Conservation (phyloP, 2,113 vertebrate genomes). For the Ophthalmolycus amberensis region DNA sequence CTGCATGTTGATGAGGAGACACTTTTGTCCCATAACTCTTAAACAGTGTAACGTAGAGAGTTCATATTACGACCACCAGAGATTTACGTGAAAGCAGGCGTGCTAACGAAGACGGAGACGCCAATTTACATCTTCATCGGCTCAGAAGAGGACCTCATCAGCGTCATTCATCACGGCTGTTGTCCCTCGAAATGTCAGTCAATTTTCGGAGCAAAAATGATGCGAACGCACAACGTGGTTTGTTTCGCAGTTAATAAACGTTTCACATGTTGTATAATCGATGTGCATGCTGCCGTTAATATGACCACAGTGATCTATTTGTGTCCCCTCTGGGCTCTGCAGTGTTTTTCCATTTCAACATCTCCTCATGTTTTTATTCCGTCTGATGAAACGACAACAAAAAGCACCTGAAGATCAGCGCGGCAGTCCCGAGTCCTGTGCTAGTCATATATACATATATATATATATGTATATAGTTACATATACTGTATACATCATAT, state of each 20-base stretch:
- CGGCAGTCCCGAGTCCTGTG: neutral
- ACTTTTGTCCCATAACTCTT: neutral
- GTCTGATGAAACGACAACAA: conserved; percentile 53
- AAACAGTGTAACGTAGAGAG: neutral
- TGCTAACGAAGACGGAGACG: neutral
- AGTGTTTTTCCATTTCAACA: conserved; percentile 40
- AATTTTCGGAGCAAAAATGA: neutral
- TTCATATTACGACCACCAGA: neutral
- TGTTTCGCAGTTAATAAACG: neutral
- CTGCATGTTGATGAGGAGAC: neutral
- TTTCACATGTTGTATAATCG: neutral
- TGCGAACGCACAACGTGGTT: neutral
- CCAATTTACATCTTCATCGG: conserved; percentile 40
- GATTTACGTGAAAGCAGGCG: neutral
- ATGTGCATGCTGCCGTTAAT: neutral
- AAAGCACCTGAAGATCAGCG: conserved; percentile 5
- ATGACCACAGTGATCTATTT: neutral
- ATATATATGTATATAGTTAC: too few relatives aligned
- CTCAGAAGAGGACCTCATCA: conserved; percentile 32
- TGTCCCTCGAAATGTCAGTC: conserved; percentile 19
- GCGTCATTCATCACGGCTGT: conserved; percentile 7
- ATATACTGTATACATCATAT: neutral
- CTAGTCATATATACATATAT: too few relatives aligned
- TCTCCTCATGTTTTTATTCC: conserved; percentile 39
- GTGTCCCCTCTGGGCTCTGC: neutral